Evolutionary conservation across 2,113 vertebrate genomes (phyloP), one percentile per base, ranked within the genome.

Genomic region (Chamaetylas fuelleborni): DNA sequence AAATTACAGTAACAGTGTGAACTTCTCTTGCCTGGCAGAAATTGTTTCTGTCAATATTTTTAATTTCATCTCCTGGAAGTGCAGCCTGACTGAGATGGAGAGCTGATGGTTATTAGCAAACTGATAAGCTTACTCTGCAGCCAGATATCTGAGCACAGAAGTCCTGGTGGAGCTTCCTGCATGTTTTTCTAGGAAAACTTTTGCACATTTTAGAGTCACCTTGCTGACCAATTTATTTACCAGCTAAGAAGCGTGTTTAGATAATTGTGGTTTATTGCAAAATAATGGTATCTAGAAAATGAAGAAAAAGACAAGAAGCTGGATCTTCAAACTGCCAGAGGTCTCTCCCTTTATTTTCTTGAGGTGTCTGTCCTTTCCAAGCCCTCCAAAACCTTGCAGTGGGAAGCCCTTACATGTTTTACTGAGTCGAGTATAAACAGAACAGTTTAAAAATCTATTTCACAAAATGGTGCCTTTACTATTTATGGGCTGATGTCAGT

Each of bases 31-130:
- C 70, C 81, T 87, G 90, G 90, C 88, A 95, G 92, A 95, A 94
- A 90, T 93, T 81, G 80, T 81, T 95, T 76, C 93, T 85, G 95
- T 95, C 93, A 90, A 72, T 93, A 91, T 81, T 91, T 95, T 86
- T 96, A 95, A 95, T 96, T 95, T 91, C 71, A 64, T 61, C 67
- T 67, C 11, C 70, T 90, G 95, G 70, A 86, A 86, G 78, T 38
- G 72, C 40, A 56, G 81, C 17, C 76, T 81, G 83, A 36, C 47
- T 47, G 64, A 64, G 86, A 54, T 74, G 56, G 85, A 74, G 87
- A 74, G 45, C 71, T 74, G 86, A 47, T 93, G 86, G 88, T 81
- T 92, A 73, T 95, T 89, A 89, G 69, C 5, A 9, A 81, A 38
- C 62, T 65, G 72, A 84, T 96, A 83, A 94, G 67, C 42, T n/a